phyloP scores from a whole-genome alignment of 2,797 vertebrate genomes.

The Enteromius viviparus region DNA sequence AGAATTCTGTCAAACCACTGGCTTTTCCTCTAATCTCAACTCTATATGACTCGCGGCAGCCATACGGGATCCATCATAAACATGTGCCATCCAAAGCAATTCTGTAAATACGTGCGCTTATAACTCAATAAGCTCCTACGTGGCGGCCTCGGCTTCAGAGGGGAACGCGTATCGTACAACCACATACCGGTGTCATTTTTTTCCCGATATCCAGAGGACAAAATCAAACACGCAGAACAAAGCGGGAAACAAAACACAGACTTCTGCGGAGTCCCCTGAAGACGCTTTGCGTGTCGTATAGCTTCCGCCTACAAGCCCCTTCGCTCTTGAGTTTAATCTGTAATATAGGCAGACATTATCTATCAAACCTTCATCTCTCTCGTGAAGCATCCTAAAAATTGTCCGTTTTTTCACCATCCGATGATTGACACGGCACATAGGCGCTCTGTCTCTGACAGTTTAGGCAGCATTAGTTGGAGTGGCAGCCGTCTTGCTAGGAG shows the following conservation, averaged over 20 bases:
- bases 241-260: slow-evolving; percentile 23
- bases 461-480: slow-evolving; percentile 77
- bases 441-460: slow-evolving; percentile 74
- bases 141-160: slow-evolving; percentile 22
- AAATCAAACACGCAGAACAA: slow-evolving; percentile 42
- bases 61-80: slow-evolving; percentile 78
- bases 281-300: neutral
- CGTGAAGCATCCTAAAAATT: slow-evolving; percentile 57
- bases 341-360: slow-evolving; percentile 53
- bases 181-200: neutral
- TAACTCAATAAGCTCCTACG: slow-evolving; percentile 50
- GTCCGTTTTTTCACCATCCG: slow-evolving; percentile 33
- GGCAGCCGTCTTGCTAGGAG: slow-evolving; percentile 83
- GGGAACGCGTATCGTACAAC: neutral
- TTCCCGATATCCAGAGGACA: slow-evolving; percentile 17
- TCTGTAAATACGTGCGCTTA: slow-evolving; percentile 31
- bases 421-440: slow-evolving; percentile 65
- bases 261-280: slow-evolving; percentile 16
- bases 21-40: slow-evolving; percentile 70
- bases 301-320: slow-evolving; percentile 22
- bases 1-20: neutral
- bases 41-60: slow-evolving; percentile 73
- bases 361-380: slow-evolving; percentile 59
- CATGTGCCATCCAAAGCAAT: slow-evolving; percentile 62
- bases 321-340: slow-evolving; percentile 53